A percentile compares a stretch with the other conserved stretches of the same genome.
These are phyloP conservation scores for Formica aserva DNA, from an alignment of 2,888 invertebrate genomes.

Conservation along the genomic window DNA sequence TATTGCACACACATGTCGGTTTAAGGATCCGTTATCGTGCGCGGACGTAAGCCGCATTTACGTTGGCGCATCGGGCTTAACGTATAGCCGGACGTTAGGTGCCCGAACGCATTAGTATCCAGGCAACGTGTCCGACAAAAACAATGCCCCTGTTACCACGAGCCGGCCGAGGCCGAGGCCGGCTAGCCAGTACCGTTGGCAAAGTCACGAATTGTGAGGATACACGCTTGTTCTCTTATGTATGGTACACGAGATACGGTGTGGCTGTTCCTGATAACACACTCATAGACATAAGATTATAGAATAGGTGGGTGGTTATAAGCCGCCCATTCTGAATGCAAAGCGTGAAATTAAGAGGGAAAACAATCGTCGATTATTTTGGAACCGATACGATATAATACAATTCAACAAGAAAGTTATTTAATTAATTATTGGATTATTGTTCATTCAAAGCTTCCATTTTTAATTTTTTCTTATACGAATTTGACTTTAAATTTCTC, in stretches of 20 bases:
- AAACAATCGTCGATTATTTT: background rate
- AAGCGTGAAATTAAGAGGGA: background rate
- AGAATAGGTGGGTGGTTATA: background rate
- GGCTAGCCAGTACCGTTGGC: slow-evolving; percentile 35
- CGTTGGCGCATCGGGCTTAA: slow-evolving; percentile 54
- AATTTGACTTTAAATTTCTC: background rate
- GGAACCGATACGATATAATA: background rate
- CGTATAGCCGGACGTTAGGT: slow-evolving; percentile 61
- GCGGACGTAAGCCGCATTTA: slow-evolving; percentile 59
- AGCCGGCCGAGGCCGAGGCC: background rate
- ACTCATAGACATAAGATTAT: slow-evolving; percentile 11
- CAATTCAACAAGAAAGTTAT: background rate
- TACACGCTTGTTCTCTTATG: slow-evolving; percentile 24
- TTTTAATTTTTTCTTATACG: background rate
- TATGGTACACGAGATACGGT: slow-evolving; percentile 27
- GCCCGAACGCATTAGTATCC: slow-evolving; percentile 67
- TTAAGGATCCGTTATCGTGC: slow-evolving; percentile 60
- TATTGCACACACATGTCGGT: slow-evolving; percentile 46
- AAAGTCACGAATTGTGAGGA: slow-evolving; percentile 62
- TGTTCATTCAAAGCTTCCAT: background rate
- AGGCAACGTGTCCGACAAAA: slow-evolving; percentile 70
- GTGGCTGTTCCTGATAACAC: slow-evolving; percentile 3
- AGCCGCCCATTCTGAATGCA: background rate
- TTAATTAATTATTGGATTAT: background rate
- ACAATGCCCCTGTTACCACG: slow-evolving; percentile 55